phyloP scores from a whole-genome alignment of 2,888 invertebrate species.

The Melanargia galathea region DNA sequence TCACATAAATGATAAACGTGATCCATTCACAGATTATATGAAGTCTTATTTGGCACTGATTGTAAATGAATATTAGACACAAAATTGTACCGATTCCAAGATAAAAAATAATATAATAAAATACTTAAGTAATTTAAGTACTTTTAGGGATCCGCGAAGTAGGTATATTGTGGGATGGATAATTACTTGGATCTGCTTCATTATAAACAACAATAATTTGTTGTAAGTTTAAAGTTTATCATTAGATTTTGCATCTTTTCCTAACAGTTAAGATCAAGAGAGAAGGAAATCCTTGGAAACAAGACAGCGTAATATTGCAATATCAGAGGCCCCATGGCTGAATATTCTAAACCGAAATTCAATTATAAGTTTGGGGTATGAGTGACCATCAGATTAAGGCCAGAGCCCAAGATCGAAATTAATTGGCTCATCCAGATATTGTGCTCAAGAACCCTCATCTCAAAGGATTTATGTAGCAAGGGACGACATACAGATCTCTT shows the following conservation, averaged over 20 bases:
- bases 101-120: not conserved
- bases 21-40: slow-evolving; percentile 60
- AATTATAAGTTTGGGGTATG: slow-evolving; percentile 71
- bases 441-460: slow-evolving; percentile 68
- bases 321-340: slow-evolving; percentile 51
- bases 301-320: slow-evolving; percentile 46
- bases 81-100: slow-evolving; percentile 10
- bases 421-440: slow-evolving; percentile 78
- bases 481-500: slow-evolving; percentile 48
- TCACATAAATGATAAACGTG: slow-evolving; percentile 80
- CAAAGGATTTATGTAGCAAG: slow-evolving; percentile 65
- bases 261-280: not conserved
- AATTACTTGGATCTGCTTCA: too few relatives aligned
- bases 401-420: slow-evolving; percentile 69
- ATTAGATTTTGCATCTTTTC: not conserved
- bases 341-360: slow-evolving; percentile 67
- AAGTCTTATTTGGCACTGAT: slow-evolving; percentile 64
- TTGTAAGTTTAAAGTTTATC: not conserved
- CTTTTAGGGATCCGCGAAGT: too few relatives aligned
- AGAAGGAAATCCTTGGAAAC: slow-evolving; percentile 37
- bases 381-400: slow-evolving; percentile 78
- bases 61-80: slow-evolving; percentile 48
- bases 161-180: too few relatives aligned
- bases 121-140: too few relatives aligned
- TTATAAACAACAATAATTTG: not conserved